Evolutionary conservation across 2,113 vertebrate genomes (phyloP).

Genomic region (Felis catus): F.catus_Fca126_mat1.0 CM031415.1:62456001-62456500

Average conservation of each 20-base stretch:
- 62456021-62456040: not conserved
- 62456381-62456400: not conserved
- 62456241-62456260: too few relatives aligned
- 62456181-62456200: too few relatives aligned
- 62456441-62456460: not conserved
- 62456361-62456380: not conserved
- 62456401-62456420: constrained; percentile 23
- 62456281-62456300: not conserved
- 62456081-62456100: too few relatives aligned
- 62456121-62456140: too few relatives aligned
- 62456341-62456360: not conserved
- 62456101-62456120: too few relatives aligned
- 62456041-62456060: not conserved
- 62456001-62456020: not conserved
- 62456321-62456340: not conserved
- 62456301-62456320: not conserved
- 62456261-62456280: too few relatives aligned
- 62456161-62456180: too few relatives aligned
- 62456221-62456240: too few relatives aligned
- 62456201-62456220: too few relatives aligned
- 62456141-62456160: too few relatives aligned
- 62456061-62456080: not conserved
- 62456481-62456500: not conserved
- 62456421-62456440: not conserved
- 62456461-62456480: constrained; percentile 3